Evolutionary conservation across 2,113 vertebrate genomes (phyloP), one percentile per base, ranked within the genome.

Genomic region (Cnemophilus loriae): DNA sequence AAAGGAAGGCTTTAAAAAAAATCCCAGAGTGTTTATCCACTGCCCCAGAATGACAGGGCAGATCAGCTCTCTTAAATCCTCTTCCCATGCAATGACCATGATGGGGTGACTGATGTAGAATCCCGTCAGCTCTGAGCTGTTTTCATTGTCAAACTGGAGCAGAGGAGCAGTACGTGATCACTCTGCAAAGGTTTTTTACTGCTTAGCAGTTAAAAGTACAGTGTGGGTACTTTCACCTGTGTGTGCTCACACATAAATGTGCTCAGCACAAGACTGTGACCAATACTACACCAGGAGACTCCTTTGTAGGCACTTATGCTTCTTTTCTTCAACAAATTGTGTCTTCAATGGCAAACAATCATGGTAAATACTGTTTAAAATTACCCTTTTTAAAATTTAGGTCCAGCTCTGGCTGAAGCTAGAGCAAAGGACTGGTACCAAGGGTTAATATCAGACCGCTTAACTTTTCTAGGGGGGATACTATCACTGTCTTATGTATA

Each of bases 21-120:
- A 93, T 81, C 59, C 37, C 70, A 70, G 84, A 9, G 1, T 92
- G 67, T 97, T 97, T 96, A 91, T 95, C 96, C 59, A 30, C 42
- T 77, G 92, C 76, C 87, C 96, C 82, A 89, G 87, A 97, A 90
- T 89, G 96, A 96, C 53, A 93, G 93, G 71, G 49, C 75, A 93
- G 93, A 96, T 95, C 93, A 84, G 55, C 52, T 86, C 85, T 94
- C 92, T 80, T 90, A 96, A 97, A 95, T 95, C 83, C 90, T 96
- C 82, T 94, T 96, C 89, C 87, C 84, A 37, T 53, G 35, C 46
- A 89, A 80, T 81, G 89, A 44, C 84, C 70, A 84, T 57, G 67
- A 93, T 89, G 61, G 59, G 69, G 86, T 97, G 97, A 97, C 95
- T 90, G 94, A 97, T 96, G 94, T 92, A 90, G 93, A 94, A 89